A percentile compares a stretch with the other conserved stretches of the same genome.
phyloP scores from a whole-genome alignment of 2,113 vertebrate species.

The Chaenocephalus aceratus region DNA sequence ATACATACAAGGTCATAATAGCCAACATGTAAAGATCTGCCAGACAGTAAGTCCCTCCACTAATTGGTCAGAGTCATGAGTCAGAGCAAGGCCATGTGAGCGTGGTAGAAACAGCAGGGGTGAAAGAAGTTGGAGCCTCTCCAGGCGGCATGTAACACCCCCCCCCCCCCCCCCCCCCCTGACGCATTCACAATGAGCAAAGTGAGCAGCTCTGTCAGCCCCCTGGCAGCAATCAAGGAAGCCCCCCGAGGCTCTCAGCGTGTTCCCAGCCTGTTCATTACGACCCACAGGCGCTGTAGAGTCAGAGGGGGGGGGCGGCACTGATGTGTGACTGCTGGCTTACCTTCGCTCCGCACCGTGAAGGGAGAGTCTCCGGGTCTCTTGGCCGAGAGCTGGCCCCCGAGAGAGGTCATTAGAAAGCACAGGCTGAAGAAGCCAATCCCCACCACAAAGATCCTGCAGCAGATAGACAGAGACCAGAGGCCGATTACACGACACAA shows the following conservation, averaged over 20 bases:
- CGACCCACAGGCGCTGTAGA: slow-evolving; percentile 11
- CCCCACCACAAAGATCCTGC: slow-evolving; percentile 95
- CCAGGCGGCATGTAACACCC: background rate
- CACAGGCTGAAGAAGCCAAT: slow-evolving; percentile 98
- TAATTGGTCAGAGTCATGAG: background rate
- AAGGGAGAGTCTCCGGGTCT: slow-evolving; percentile 93
- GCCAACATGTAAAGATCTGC: background rate
- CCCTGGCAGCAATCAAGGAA: slow-evolving; percentile 65
- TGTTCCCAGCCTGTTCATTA: slow-evolving; percentile 65
- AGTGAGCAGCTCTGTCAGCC: slow-evolving; percentile 60
- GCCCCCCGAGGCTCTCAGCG: slow-evolving; percentile 53
- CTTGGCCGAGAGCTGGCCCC: slow-evolving; percentile 94
- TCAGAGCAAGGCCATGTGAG: slow-evolving; percentile 5
- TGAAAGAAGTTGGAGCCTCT: slow-evolving; percentile 11
- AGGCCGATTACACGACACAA: slow-evolving; percentile 1
- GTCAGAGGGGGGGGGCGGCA: slow-evolving; percentile 27
- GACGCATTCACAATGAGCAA: slow-evolving; percentile 52
- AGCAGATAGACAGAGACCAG: slow-evolving; percentile 19
- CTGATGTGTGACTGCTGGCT: slow-evolving; percentile 27
- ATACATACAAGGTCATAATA: background rate
- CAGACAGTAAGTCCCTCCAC: background rate
- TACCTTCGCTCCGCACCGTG: slow-evolving; percentile 95
- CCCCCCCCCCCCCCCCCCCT: slow-evolving; percentile 2
- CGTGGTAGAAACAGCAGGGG: slow-evolving; percentile 18
- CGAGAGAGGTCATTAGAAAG: slow-evolving; percentile 98